Base-by-base conservation (phyloP, 2,888 invertebrate species). In the Coronaproctus castanopsis region DNA sequence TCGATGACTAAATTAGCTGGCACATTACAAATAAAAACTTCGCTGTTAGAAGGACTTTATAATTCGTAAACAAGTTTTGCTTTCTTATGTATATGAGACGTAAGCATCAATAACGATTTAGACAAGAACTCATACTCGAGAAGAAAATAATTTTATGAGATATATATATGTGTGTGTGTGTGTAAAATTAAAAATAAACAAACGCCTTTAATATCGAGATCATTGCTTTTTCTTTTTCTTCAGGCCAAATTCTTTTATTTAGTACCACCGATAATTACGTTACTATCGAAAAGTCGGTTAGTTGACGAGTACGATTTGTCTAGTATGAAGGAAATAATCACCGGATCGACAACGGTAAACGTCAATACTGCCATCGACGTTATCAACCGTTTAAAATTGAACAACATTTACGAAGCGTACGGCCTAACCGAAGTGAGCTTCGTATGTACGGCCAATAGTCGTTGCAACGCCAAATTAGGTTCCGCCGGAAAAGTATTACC, bases 251-350 rank as follows among this genome's bases (percentile, higher is more conserved):
- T 36, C 14, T 36, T 85, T 21, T 82, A 82, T 67, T 78, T 85
- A 2, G 88, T 87, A 1, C 87, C 88, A 0, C 87, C 87, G 0
- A 73, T 89, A 14, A 71, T 87, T 23, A 74, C 84, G 1, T 87
- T 87, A 71, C 70, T 89, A 61, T 81, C 82, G 14, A 75, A 76
- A 65, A 70, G 73, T 64, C 74, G 75, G 0, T 60, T 72, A 24
- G 71, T 76, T 24, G 65, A 67, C 14, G 68, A 73, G 36, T 75
- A 69, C 64, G 72, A 77, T 65, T 66, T 78, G 20, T 36, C 36
- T 14, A 36, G 36, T 14, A 36, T 36, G 36, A 36, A 36, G 14
- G 36, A 36, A 36, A 36, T 36, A 36, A 8, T 36, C 5, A 14
- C 14, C 14, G 36, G 36, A 36, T 5, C 36, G 14, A 14, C 36